A percentile compares a stretch with the other conserved stretches of the same genome.
Conservation (phyloP, 2,888 invertebrate genomes). For the Nomada hirtipes region DNA sequence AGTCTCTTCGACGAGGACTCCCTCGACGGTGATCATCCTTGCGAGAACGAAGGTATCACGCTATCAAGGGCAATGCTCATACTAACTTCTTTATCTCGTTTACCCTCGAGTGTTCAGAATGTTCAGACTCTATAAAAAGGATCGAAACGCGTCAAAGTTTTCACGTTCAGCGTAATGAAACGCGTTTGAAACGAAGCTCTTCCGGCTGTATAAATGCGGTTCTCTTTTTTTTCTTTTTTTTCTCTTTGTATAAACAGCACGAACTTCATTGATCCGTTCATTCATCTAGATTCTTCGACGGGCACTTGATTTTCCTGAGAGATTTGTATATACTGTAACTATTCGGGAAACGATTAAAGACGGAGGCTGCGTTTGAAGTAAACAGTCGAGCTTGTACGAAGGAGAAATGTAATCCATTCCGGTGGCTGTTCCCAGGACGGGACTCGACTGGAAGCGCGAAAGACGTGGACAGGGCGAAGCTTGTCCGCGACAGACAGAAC, state of each 20-base stretch:
- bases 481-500: constrained; percentile 94
- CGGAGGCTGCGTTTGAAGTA: constrained; percentile 1
- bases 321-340: neutral
- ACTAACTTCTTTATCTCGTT: constrained; percentile 21
- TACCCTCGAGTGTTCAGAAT: neutral
- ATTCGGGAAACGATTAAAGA: constrained; percentile 41
- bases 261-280: neutral
- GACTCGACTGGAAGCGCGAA: constrained; percentile 80
- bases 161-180: neutral
- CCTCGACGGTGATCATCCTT: constrained; percentile 82
- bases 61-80: constrained; percentile 64
- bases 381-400: constrained; percentile 3
- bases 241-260: neutral
- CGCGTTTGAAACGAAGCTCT: neutral
- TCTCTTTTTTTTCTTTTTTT: neutral
- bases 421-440: constrained; percentile 79
- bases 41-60: constrained; percentile 82
- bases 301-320: neutral
- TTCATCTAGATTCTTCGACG: neutral
- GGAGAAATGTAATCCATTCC: constrained; percentile 30
- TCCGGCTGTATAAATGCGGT: too few species aligned
- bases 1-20: constrained; percentile 83
- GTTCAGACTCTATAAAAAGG: neutral
- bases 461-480: constrained; percentile 83
- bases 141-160: neutral